phyloP scores from a whole-genome alignment of 1,140 invertebrate genomes.

The Drosophila rufa region DNA sequence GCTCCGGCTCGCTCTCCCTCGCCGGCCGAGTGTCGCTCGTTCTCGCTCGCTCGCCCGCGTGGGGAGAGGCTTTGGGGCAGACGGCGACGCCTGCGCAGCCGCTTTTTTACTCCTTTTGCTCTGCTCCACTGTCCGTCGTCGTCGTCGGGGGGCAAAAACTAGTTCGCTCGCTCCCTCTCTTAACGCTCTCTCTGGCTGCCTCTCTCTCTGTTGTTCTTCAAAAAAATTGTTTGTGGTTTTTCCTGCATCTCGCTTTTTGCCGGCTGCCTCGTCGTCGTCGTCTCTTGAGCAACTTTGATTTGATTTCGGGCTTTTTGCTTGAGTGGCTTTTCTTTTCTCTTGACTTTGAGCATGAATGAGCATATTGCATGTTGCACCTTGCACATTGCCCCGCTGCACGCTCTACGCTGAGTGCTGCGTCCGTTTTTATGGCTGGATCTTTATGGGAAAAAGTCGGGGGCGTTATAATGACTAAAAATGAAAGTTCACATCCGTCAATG shows the following conservation, averaged over 20 bases:
- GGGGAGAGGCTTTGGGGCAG: slow-evolving; percentile 38
- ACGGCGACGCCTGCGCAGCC: slow-evolving; percentile 67
- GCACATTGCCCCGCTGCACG: slow-evolving; percentile 9
- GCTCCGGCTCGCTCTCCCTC: slow-evolving; percentile 38
- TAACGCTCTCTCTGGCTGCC: not conserved
- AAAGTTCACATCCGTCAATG: slow-evolving; percentile 44
- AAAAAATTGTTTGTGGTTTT: slow-evolving; percentile 83
- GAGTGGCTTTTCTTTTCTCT: slow-evolving; percentile 64
- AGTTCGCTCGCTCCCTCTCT: slow-evolving; percentile 35
- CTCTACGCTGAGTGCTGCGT: slow-evolving; percentile 4
- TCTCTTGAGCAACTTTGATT: slow-evolving; percentile 79
- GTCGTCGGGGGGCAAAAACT: slow-evolving; percentile 28
- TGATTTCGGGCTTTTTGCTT: slow-evolving; percentile 72
- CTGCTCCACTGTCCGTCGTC: slow-evolving; percentile 13
- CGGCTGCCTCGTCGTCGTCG: slow-evolving; percentile 8
- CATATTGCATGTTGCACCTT: slow-evolving; percentile 40
- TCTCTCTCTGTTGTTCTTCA: slow-evolving; percentile 20
- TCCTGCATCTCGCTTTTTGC: slow-evolving; percentile 46
- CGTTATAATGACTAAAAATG: slow-evolving; percentile 44
- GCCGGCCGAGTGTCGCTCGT: slow-evolving; percentile 22
- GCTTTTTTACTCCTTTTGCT: slow-evolving; percentile 74
- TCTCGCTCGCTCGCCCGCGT: slow-evolving; percentile 52
- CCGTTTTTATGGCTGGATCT: slow-evolving; percentile 44
- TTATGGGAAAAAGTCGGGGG: slow-evolving; percentile 47
- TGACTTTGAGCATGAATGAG: slow-evolving; percentile 72